These are phyloP conservation scores for Heteromormyrus szaboi DNA, from an alignment of 2,797 vertebrate species.

Conservation along the genomic window DNA sequence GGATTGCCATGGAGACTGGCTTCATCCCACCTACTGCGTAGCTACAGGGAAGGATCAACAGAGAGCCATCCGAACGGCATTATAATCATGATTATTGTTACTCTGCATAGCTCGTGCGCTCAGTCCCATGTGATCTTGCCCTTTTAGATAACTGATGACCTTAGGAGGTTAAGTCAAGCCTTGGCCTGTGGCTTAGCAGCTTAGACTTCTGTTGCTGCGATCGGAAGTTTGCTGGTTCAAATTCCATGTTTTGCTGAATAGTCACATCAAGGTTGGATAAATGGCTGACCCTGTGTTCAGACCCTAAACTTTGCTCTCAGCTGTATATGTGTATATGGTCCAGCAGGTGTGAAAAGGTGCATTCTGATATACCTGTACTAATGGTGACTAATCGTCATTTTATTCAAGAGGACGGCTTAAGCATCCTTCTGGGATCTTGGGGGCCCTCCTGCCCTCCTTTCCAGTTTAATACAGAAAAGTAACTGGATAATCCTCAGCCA, in stretches of 20 bases:
- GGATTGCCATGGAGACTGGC: background rate
- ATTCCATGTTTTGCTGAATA: background rate
- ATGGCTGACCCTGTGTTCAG: background rate
- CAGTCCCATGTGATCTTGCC: background rate
- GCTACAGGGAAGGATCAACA: background rate
- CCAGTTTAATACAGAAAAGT: background rate
- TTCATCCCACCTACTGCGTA: background rate
- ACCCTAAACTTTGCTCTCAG: background rate
- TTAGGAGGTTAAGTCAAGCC: background rate
- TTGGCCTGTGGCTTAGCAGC: background rate
- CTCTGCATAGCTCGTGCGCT: background rate
- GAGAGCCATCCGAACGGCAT: background rate
- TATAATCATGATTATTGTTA: background rate
- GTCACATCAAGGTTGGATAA: background rate
- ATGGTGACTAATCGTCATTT: background rate
- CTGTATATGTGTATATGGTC: background rate
- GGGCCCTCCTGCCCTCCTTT: background rate
- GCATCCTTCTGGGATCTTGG: background rate
- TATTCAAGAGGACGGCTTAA: background rate
- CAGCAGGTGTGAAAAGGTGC: background rate
- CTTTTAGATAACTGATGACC: background rate
- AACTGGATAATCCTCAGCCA: background rate
- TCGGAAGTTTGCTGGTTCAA: background rate
- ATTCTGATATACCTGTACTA: background rate
- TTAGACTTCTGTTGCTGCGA: background rate